Evolutionary conservation across 1,140 invertebrate species (phyloP), one percentile per base, ranked within the genome.

Genomic region (Tetramorium parvispinum): DNA sequence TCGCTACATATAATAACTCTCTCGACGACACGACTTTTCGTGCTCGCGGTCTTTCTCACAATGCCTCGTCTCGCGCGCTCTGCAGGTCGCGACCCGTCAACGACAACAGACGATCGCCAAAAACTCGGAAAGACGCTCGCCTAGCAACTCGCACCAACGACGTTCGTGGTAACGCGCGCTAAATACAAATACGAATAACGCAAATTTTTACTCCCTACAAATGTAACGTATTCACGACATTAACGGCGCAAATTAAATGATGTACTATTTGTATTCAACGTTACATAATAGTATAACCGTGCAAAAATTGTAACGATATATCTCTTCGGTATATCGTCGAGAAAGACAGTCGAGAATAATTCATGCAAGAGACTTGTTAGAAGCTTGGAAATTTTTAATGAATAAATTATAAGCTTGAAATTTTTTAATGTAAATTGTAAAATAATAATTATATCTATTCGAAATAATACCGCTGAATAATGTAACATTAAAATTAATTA

Each of bases 241-340:
- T 66, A 81, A 68, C 46, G 37, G 21, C 43, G 27, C 27, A 79
- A 66, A 66, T 79, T 66, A 65, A 63, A 78, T 27, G 40, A 8
- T 16, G 7, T 43, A 40, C 32, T 24, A 16, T 46, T 46, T 11
- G 11, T 21, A 11, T 37, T 53, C 43, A 24, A 63, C 43, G 21
- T 5, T 24, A 10, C 6, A 0, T 1, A 27, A 21, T 3, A 37
- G 21, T 32, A 32, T 32, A 46, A n/a, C 6, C 27, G 1, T 11
- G 24, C 5, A 5, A 24, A 3, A 49, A 6, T 49, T 21, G 65
- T 13, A 49, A n/a, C 2, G 24, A 10, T 11, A 0, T 46, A 10
- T 11, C 16, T 11, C 27, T 21, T 43, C 73, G n/a, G 0, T 3
- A 6, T 53, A 21, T 18, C 40, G 57, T 32, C 32, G 57, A 21